Base-by-base conservation (phyloP, 2,888 invertebrate species). In the Cephus sareptanus region DNA sequence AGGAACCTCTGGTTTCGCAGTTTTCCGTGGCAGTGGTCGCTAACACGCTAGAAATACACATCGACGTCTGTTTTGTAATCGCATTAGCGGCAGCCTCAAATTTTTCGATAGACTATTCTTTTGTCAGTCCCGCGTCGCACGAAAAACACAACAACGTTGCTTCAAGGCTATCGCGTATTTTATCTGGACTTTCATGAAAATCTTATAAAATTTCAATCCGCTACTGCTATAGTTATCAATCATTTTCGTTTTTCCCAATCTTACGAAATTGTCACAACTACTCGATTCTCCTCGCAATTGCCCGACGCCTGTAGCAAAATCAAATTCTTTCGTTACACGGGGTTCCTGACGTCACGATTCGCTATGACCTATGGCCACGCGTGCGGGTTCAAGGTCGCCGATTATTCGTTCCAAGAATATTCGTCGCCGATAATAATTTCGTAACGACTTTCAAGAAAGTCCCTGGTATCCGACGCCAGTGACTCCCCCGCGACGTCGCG, bases 41-140 rank as follows among this genome's bases (percentile, higher is more conserved):
- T 78, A 70, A 75, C 75, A 30, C 70, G 73, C 37, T 69, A 76
- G 78, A 78, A 79, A 79, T 79, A 79, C 79, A 74, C 79, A 79
- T 79, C 79, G 79, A 79, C 79, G 79, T 79, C 79, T 76, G 76
- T 79, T 79, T 79, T 79, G 79, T 76, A 79, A 79, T 79, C 79
- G 73, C 76, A 79, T 68, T 34, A 76, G 79, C 79, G 76, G 70
- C 79, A 70, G 74, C 79, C 33, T 74, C 74, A 33, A 23, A 9
- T 23, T 23, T 56, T 56, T 56, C 56, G 23, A 56, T 56, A 56
- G 23, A 23, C 6, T 23, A 33, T 23, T 15, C 23, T 40, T 12
- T 35, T 35, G 34, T 35, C 23, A 56, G 40, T 56, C 23, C 40
- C 6, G 23, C 6, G 56, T 56, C 56, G 9, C 23, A 2, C 56